Evolutionary conservation across 2,888 invertebrate genomes (phyloP).

Genomic region (Hypsopygia costalis): DNA sequence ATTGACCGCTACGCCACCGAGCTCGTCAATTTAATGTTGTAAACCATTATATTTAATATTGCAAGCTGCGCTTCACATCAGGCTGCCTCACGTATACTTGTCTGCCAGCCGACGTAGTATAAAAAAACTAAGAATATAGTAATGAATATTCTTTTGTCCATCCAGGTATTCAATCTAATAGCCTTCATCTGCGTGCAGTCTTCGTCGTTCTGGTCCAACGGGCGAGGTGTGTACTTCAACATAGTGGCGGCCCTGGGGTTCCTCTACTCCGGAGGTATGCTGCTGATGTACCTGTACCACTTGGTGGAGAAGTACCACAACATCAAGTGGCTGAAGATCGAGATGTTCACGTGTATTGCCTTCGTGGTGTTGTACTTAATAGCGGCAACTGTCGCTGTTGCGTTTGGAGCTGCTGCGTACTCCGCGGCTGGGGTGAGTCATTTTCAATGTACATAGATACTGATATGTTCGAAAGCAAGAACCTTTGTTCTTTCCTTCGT

Average conservation of each 20-base stretch:
- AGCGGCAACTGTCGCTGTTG: conserved; percentile 86
- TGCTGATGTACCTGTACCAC: conserved; percentile 89
- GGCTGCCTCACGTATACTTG: too few relatives aligned
- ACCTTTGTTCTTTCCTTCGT: too few relatives aligned
- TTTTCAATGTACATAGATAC: too few relatives aligned
- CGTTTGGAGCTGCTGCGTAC: conserved; percentile 81
- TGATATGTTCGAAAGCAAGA: too few relatives aligned
- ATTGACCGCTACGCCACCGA: too few relatives aligned
- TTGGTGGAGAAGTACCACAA: conserved; percentile 90
- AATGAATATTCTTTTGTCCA: too few relatives aligned
- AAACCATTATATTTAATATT: too few relatives aligned
- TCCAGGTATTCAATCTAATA: conserved; percentile 84
- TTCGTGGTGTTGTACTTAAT: conserved; percentile 88
- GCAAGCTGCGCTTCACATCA: too few relatives aligned
- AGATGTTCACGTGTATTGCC: conserved; percentile 85
- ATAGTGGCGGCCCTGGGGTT: conserved; percentile 89
- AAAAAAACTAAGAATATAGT: too few relatives aligned
- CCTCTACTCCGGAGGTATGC: conserved; percentile 86
- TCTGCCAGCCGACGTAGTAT: too few relatives aligned
- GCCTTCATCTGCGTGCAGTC: conserved; percentile 90
- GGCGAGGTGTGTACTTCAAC: conserved; percentile 87
- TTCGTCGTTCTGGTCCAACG: conserved; percentile 78
- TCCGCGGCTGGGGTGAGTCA: conserved; percentile 88
- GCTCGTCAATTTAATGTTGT: too few relatives aligned
- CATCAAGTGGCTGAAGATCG: conserved; percentile 92